Conservation (phyloP, 1,140 invertebrate genomes). For the Cherax quadricarinatus region DNA sequence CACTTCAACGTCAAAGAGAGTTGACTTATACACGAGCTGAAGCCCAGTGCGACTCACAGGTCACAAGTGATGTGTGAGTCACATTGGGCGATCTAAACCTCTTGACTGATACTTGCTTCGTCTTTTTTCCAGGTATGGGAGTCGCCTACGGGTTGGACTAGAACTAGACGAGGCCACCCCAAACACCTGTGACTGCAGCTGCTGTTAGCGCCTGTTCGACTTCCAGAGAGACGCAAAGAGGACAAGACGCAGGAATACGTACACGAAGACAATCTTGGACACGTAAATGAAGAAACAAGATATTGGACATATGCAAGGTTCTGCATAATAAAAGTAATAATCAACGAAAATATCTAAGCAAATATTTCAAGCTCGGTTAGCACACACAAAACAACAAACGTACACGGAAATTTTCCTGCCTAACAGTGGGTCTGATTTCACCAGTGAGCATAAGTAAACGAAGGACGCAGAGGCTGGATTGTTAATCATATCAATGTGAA, state of each 20-base stretch:
- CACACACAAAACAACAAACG: neutral
- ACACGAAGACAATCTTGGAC: no score
- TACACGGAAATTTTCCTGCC: neutral
- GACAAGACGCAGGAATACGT: neutral
- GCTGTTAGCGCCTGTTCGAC: neutral
- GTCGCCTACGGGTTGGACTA: neutral
- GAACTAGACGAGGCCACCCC: neutral
- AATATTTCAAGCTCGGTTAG: neutral
- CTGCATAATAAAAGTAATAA: neutral
- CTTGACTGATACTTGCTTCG: neutral
- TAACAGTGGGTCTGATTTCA: neutral
- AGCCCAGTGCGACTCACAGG: no score
- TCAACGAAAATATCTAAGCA: neutral
- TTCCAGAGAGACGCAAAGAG: neutral
- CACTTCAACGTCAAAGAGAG: no score
- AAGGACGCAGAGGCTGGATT: neutral
- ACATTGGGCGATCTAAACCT: neutral
- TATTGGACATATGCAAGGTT: no score
- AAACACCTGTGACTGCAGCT: neutral
- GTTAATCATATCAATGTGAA: neutral
- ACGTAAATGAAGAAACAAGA: no score
- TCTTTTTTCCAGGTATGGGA: neutral
- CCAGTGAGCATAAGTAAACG: neutral
- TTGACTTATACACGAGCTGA: neutral
- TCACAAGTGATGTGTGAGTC: no score